Evolutionary conservation across 2,797 vertebrate species (phyloP), one percentile per base, ranked within the genome.

Genomic region (Gouania willdenowi): DNA sequence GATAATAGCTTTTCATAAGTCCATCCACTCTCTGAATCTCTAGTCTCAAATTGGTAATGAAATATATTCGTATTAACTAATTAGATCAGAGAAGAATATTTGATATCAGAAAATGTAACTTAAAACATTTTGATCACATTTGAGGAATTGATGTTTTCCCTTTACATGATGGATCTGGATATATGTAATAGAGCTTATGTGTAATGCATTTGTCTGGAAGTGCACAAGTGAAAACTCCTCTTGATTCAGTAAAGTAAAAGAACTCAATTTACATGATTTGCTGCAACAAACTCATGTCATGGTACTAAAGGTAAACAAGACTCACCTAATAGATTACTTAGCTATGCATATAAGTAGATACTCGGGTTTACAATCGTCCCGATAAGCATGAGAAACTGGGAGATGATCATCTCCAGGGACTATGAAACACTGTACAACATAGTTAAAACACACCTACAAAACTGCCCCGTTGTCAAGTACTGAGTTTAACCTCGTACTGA

Each of bases 381-480:
- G 47, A 41, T 17, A 10, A 58, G 41, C 43, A 45, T 41, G 31
- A 42, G 20, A 40, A 35, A 54, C 29, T 31, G 28, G 57, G 38
- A 20, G 22, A 32, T 28, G 45, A 62, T 48, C 36, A 71, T 65
- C 69, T 71, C 53, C 26, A 68, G 70, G 66, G 64, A 70, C 52
- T 59, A 37, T 37, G 66, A 72, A 48, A 65, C 62, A 65, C 14
- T 42, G 31, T 30, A 44, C 31, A 71, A 75, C 57, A 67, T 41
- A 52, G 62, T 56, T 77, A 81, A 77, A 77, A 39, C 71, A 71
- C 74, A 82, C 77, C 75, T 75, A 82, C 77, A 72, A 68, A 61
- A 46, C 47, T 17, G 30, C 51, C 56, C 65, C 44, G 45, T 44
- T 43, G 60, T 56, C 39, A 41, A 25, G 47, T 64, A 72, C 52